Percentiles rank a stretch among this genome's conserved stretches.
These are phyloP conservation scores for Fulmarus glacialis DNA, from an alignment of 2,113 vertebrate genomes.

Conservation along the genomic window DNA sequence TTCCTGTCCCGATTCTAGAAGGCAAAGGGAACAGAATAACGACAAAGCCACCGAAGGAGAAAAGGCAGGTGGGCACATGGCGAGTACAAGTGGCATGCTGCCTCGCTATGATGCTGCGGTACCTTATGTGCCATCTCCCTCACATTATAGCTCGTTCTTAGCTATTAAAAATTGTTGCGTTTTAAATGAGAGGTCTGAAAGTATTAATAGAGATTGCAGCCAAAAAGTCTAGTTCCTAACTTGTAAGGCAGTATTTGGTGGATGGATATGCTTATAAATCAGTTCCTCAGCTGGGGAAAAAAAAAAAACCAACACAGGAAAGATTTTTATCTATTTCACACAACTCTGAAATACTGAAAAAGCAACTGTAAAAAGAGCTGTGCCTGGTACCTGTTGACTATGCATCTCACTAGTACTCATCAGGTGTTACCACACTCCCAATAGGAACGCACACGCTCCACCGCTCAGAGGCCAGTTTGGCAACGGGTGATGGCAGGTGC, in stretches of 20 bases:
- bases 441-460: neutral
- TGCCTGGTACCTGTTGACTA: neutral
- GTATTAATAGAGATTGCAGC: neutral
- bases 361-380: neutral
- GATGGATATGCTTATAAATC: neutral
- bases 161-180: neutral
- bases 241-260: neutral
- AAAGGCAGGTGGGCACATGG: neutral
- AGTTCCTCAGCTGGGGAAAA: neutral
- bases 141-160: accelerated
- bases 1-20: conserved; percentile 94
- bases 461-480: neutral
- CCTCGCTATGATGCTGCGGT: accelerated
- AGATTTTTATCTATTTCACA: neutral
- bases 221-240: neutral
- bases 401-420: neutral
- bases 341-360: neutral
- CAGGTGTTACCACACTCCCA: neutral
- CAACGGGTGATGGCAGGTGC: neutral
- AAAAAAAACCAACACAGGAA: neutral
- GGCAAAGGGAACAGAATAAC: neutral
- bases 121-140: neutral
- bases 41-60: neutral
- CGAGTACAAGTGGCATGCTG: neutral
- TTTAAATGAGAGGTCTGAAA: neutral